Base-by-base conservation (phyloP, 64 coral and sea anemone species). In the Hydrozoanthus tunicans region DNA sequence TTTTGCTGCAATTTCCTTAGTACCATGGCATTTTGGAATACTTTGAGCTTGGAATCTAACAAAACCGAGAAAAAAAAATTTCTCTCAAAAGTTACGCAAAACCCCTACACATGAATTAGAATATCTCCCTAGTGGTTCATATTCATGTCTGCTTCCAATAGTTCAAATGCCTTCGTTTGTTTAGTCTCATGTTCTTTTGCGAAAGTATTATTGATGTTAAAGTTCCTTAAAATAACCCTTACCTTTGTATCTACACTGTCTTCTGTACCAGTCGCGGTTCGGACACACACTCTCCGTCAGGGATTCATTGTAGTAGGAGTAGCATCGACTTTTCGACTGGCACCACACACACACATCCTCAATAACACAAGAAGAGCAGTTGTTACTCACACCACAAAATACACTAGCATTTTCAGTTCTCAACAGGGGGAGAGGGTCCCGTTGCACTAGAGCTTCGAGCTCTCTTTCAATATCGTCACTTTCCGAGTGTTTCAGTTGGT, bases 191-290 rank as follows among this genome's bases (percentile, higher is more conserved):
- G 32, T 43, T 2, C 32, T 43, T 43, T 43, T 43, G 2, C 32
- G 32, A 43, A 43, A 43, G 32, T 43, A 43, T 43, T 43, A 43
- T 43, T 43, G 32, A 43, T 43, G 32, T 43, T 43, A 43, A 43
- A 43, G 32, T 43, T 43, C 32, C 32, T 43, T 43, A 43, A 43
- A 43, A 43, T 1, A 43, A 43, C 32, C 32, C 83, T 51, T 73
- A 86, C 83, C 83, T 27, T 86, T 86, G 24, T 86, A 86, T 58
- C 66, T 73, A 24, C 83, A 86, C 53, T 86, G 83, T 15, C 27
- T 60, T 56, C 83, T 73, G 55, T 86, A 86, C 83, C 83, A 86
- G 23, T 86, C n/a, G 7, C 58, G 72, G 15, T 73, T 55, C 6
- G 83, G 83, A 24, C 83, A 86, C 13, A 7, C 23, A 0, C 26